Evolutionary conservation across 2,113 vertebrate species (phyloP).

Genomic region (Elephas maximus): DNA sequence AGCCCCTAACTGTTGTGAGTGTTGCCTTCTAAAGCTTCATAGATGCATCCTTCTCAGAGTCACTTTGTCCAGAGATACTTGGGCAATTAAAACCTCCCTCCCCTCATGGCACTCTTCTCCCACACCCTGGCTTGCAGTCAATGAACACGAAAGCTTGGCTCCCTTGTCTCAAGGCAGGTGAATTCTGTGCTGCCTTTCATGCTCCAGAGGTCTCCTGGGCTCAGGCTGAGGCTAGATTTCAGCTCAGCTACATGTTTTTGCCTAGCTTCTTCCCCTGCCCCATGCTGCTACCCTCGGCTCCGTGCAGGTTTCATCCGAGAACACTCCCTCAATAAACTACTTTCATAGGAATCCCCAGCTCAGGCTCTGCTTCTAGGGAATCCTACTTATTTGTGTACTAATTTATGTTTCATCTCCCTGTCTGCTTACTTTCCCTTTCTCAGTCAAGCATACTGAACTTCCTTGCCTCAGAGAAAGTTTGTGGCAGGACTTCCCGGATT

Average conservation of each 20-base stretch:
- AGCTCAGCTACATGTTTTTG: background rate
- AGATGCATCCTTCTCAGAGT: background rate
- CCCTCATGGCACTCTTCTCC: background rate
- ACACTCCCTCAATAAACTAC: background rate
- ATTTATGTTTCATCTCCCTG: constrained; percentile 15
- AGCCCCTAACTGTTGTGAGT: background rate
- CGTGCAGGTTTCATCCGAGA: background rate
- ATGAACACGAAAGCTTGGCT: background rate
- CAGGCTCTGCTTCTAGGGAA: background rate
- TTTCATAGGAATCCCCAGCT: background rate
- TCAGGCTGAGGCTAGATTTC: constrained; percentile 15
- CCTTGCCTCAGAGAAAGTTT: constrained; percentile 31
- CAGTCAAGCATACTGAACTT: background rate
- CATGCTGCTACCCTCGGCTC: background rate
- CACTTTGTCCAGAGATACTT: background rate
- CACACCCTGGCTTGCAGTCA: background rate
- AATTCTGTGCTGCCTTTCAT: background rate
- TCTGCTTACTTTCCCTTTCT: constrained; percentile 8
- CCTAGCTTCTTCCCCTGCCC: background rate
- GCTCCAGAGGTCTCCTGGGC: background rate
- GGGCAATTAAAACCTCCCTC: constrained; percentile 34
- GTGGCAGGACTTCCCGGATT: background rate
- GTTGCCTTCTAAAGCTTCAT: constrained; percentile 27
- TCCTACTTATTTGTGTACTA: background rate
- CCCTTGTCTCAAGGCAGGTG: background rate